Percentiles rank a stretch among this genome's conserved stretches.
Evolutionary conservation across 2,888 invertebrate genomes (phyloP).

Genomic region (Leucophora obtusa): DNA sequence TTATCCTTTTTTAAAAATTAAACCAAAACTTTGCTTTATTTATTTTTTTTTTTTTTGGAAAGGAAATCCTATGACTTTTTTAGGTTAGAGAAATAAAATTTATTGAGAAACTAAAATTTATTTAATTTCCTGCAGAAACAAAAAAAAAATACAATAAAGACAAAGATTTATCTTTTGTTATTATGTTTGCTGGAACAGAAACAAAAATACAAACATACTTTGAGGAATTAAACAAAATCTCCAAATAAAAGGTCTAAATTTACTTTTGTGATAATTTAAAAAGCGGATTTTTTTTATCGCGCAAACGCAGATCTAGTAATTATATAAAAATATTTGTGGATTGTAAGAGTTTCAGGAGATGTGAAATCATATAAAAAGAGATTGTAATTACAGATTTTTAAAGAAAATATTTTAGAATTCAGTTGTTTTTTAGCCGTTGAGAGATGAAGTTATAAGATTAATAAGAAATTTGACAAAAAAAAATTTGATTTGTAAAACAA

Average conservation of each 20-base stretch:
- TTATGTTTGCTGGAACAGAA: not conserved
- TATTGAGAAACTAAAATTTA: constrained; percentile 11
- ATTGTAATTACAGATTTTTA: not conserved
- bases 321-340: constrained; percentile 38
- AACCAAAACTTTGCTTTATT: too few species aligned
- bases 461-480: constrained; percentile 4
- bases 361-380: not conserved
- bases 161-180: constrained; percentile 23
- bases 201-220: not conserved
- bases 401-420: not conserved
- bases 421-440: constrained; percentile 59
- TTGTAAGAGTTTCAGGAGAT: constrained; percentile 27
- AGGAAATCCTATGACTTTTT: constrained; percentile 30
- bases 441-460: constrained; percentile 47
- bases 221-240: not conserved
- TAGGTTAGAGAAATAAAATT: constrained; percentile 6
- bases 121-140: constrained; percentile 41
- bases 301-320: constrained; percentile 40
- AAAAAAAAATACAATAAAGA: not conserved
- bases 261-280: not conserved
- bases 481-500: not conserved
- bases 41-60: constrained; percentile 25
- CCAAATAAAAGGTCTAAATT: not conserved
- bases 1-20: constrained; percentile 1
- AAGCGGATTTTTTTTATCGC: not conserved